Conservation (phyloP, 1,140 invertebrate species). For the Pteromalus puparum region DNA sequence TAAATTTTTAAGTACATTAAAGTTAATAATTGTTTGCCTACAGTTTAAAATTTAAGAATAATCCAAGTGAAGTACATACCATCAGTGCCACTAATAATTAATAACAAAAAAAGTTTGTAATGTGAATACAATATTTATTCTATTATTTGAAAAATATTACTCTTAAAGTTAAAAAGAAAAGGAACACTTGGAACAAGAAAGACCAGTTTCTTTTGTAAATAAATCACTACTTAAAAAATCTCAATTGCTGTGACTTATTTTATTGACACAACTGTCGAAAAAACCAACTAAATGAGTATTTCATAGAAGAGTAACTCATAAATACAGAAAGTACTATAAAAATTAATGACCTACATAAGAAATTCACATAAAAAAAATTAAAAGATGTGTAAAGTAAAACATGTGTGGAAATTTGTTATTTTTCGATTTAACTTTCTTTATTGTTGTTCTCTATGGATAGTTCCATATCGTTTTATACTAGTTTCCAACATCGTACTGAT, state of each 20-base stretch:
- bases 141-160: slow-evolving; percentile 44
- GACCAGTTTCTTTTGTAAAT: slow-evolving; percentile 59
- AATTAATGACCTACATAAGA: slow-evolving; percentile 54
- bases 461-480: slow-evolving; percentile 47
- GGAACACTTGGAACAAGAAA: slow-evolving; percentile 43
- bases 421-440: slow-evolving; percentile 51
- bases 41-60: slow-evolving; percentile 34
- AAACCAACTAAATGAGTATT: slow-evolving; percentile 38
- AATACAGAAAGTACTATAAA: slow-evolving; percentile 36
- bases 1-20: slow-evolving; percentile 53
- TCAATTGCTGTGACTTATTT: slow-evolving; percentile 55
- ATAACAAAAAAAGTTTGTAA: slow-evolving; percentile 45
- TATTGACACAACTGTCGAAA: slow-evolving; percentile 60
- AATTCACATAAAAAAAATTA: slow-evolving; percentile 45
- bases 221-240: slow-evolving; percentile 57
- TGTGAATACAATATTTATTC: slow-evolving; percentile 53
- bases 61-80: slow-evolving; percentile 51
- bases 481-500: slow-evolving; percentile 37
- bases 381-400: slow-evolving; percentile 30
- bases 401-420: slow-evolving; percentile 27
- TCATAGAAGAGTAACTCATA: slow-evolving; percentile 35
- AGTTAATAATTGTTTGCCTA: slow-evolving; percentile 32
- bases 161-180: slow-evolving; percentile 26
- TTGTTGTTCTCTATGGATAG: slow-evolving; percentile 43
- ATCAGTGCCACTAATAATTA: slow-evolving; percentile 38